Percentiles rank a stretch among this genome's conserved stretches.
phyloP scores from a whole-genome alignment of 2,113 vertebrate genomes.

The Psephotus haematonotus region DNA sequence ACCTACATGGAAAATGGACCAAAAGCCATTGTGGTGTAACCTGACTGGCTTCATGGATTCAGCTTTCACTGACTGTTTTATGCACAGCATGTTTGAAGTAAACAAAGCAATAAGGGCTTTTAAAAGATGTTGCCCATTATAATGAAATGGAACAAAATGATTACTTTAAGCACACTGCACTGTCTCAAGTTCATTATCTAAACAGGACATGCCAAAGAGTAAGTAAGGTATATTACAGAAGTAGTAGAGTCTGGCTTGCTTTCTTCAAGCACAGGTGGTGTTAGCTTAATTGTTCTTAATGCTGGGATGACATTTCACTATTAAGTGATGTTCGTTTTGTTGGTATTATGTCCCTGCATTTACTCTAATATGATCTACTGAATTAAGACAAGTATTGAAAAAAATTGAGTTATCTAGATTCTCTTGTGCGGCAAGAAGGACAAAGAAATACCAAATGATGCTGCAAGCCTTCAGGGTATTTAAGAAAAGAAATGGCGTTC shows the following conservation, averaged over 20 bases:
- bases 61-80: not conserved
- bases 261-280: not conserved
- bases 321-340: not conserved
- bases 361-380: not conserved
- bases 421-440: not conserved
- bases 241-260: not conserved
- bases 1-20: not conserved
- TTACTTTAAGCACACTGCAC: not conserved
- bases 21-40: not conserved
- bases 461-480: not conserved
- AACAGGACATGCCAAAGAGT: not conserved
- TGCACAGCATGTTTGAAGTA: not conserved
- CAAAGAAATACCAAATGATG: not conserved
- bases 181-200: not conserved
- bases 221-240: not conserved
- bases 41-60: not conserved
- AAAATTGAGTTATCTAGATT: not conserved
- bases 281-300: conserved; percentile 5
- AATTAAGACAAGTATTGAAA: not conserved
- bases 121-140: not conserved
- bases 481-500: not conserved
- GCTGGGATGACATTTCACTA: not conserved
- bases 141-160: not conserved
- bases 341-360: not conserved
- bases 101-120: not conserved